A percentile compares a stretch with the other conserved stretches of the same genome.
These are phyloP conservation scores for Hippoglossus stenolepis DNA, from an alignment of 2,113 vertebrate species.

Conservation along the genomic window DNA sequence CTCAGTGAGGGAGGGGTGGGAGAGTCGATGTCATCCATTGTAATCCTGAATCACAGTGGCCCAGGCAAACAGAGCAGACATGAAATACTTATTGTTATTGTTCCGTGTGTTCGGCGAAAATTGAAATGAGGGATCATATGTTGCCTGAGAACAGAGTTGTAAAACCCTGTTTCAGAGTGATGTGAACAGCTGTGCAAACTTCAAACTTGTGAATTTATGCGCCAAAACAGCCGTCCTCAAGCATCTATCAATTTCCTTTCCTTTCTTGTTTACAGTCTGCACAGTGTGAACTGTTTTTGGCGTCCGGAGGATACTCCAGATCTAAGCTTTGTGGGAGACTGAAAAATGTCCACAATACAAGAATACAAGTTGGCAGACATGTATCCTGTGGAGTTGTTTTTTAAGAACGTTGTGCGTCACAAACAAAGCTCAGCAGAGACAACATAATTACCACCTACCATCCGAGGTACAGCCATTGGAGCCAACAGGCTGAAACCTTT, in stretches of 20 bases:
- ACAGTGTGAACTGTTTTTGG: not conserved
- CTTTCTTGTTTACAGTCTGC: not conserved
- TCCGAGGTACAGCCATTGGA: constrained; percentile 26
- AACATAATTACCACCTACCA: constrained; percentile 52
- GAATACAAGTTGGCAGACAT: not conserved
- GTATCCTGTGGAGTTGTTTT: not conserved
- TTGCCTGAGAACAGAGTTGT: not conserved
- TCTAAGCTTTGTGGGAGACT: not conserved
- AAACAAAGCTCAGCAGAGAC: constrained; percentile 28
- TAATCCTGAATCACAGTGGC: not conserved
- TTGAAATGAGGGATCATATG: not conserved
- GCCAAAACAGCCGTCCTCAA: not conserved
- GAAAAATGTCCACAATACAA: not conserved
- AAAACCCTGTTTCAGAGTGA: not conserved
- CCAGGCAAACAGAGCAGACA: not conserved
- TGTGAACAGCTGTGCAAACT: not conserved
- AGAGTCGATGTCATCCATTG: not conserved
- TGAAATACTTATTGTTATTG: not conserved
- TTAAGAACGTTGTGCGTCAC: not conserved
- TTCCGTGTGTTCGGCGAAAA: not conserved
- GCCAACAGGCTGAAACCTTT: constrained; percentile 44
- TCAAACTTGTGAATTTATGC: not conserved
- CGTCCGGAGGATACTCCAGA: not conserved
- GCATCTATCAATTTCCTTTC: not conserved
- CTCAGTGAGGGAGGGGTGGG: not conserved